phyloP scores from a whole-genome alignment of 2,797 vertebrate genomes.

The Erethizon dorsatum region DNA sequence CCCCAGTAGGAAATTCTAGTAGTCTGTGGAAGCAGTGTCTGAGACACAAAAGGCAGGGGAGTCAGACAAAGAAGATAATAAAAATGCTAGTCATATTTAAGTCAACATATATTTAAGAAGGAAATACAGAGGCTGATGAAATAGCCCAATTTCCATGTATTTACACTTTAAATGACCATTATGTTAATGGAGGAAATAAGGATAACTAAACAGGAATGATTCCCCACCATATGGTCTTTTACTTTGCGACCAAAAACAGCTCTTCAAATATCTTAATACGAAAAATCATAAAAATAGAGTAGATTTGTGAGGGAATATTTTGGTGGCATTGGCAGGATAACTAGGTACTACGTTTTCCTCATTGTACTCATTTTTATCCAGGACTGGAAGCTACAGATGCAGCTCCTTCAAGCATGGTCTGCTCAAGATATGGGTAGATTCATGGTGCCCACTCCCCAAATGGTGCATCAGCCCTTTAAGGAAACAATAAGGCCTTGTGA shows the following conservation, averaged over 20 bases:
- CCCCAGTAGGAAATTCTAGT: not conserved
- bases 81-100: not conserved
- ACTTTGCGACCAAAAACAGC: not conserved
- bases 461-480: not conserved
- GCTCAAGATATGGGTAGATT: not conserved
- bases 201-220: not conserved
- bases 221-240: not conserved
- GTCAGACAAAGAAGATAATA: not conserved
- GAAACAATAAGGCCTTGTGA: not conserved
- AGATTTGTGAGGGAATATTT: not conserved
- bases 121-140: not conserved
- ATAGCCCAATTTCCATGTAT: not conserved
- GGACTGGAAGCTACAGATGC: not conserved
- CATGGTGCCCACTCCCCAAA: not conserved
- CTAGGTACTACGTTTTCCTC: not conserved
- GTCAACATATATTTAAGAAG: not conserved
- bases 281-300: slow-evolving; percentile 41
- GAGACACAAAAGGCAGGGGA: not conserved
- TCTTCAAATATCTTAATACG: slow-evolving; percentile 44
- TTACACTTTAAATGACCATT: not conserved
- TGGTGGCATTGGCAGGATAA: not conserved
- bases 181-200: slow-evolving; percentile 23
- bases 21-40: not conserved
- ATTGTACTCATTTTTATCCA: slow-evolving; percentile 21
- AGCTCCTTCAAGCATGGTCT: not conserved